A percentile compares a stretch with the other conserved stretches of the same genome.
phyloP scores from a whole-genome alignment of 1,140 invertebrate species.

The Drosophila sp. region DNA sequence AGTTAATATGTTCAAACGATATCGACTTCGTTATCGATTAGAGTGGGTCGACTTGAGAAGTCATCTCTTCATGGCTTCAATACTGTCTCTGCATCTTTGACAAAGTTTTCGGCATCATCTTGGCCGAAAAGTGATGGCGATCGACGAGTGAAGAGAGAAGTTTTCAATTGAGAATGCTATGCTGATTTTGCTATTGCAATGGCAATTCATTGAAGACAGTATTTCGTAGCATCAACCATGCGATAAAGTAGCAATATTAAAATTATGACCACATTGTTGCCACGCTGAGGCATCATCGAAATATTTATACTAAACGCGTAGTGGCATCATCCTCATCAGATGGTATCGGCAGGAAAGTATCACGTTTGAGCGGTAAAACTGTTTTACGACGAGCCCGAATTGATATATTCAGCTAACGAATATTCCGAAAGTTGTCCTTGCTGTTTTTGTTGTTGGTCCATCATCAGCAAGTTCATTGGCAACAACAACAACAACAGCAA shows the following conservation, averaged over 20 bases:
- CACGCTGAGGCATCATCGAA: conserved; percentile 48
- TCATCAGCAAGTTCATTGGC: conserved; percentile 52
- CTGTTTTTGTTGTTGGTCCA: conserved; percentile 29
- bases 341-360: not conserved
- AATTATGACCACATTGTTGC: conserved; percentile 34
- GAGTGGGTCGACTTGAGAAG: too few species aligned
- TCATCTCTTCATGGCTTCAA: too few species aligned
- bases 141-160: too few species aligned
- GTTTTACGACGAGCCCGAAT: conserved; percentile 75
- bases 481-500: conserved; percentile 13
- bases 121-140: too few species aligned
- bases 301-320: conserved; percentile 69
- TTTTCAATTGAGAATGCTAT: too few species aligned
- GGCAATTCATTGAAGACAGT: not conserved
- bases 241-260: not conserved
- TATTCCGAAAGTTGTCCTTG: conserved; percentile 57
- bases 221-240: too few species aligned
- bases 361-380: conserved; percentile 67
- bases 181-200: conserved; percentile 6
- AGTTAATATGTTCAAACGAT: too few species aligned
- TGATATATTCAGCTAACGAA: conserved; percentile 73
- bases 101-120: too few species aligned
- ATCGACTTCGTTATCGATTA: too few species aligned
- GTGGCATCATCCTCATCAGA: conserved; percentile 15
- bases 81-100: too few species aligned